Percentiles rank a stretch among this genome's conserved stretches.
phyloP scores from a whole-genome alignment of 92 coral and sea anemone genomes.

The Blastomussa wellsi region DNA sequence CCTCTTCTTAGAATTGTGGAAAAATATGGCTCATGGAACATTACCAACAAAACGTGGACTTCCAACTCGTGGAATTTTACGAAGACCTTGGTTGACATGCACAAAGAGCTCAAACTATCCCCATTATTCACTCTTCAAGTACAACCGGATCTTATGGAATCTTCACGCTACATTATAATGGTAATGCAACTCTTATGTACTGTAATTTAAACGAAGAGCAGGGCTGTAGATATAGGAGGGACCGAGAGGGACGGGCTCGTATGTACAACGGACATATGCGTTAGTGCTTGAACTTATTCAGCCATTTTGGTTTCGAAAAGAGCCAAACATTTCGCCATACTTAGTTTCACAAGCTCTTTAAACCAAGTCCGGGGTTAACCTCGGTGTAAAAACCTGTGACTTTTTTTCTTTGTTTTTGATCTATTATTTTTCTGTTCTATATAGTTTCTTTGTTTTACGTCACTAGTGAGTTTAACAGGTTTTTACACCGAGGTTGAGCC shows the following conservation, averaged over 20 bases:
- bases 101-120: conserved; percentile 60
- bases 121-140: conserved; percentile 62
- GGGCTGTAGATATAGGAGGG: too few species aligned
- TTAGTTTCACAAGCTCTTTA: too few species aligned
- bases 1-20: conserved; percentile 57
- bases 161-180: conserved; percentile 75
- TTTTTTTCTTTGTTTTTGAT: too few species aligned
- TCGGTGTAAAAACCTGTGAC: too few species aligned
- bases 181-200: conserved; percentile 21
- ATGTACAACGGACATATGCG: too few species aligned
- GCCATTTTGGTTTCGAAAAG: too few species aligned
- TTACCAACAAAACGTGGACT: conserved; percentile 69
- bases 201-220: not conserved
- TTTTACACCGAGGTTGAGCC: too few species aligned
- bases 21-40: conserved; percentile 88
- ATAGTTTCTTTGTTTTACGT: too few species aligned
- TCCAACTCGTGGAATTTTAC: conserved; percentile 63
- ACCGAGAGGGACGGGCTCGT: not conserved
- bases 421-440: too few species aligned
- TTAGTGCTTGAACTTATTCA: not conserved
- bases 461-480: too few species aligned
- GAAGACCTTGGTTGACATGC: conserved; percentile 51
- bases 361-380: not conserved
- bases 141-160: conserved; percentile 57
- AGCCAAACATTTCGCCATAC: too few species aligned